Percentiles rank a stretch among this genome's conserved stretches.
Conservation (phyloP, 2,797 vertebrate species). For the Chelidonichthys spinosus region DNA sequence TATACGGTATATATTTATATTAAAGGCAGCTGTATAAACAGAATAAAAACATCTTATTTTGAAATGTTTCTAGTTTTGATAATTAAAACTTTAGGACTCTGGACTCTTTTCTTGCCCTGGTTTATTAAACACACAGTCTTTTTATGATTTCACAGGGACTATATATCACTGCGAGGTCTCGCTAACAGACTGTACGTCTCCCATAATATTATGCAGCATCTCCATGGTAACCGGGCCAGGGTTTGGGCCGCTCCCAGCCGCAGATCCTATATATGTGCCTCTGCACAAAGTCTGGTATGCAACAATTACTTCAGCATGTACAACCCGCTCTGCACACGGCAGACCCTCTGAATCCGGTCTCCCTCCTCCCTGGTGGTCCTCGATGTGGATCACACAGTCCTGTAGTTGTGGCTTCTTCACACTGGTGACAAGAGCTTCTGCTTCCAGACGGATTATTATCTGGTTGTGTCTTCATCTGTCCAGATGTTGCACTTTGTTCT, state of each 20-base stretch:
- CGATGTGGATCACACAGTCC: neutral
- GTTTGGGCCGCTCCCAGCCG: constrained; percentile 53
- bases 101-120: too few relatives aligned
- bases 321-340: constrained; percentile 27
- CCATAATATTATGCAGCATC: constrained; percentile 78
- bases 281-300: constrained; percentile 57
- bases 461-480: neutral
- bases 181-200: constrained; percentile 52
- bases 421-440: neutral
- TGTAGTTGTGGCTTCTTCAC: neutral
- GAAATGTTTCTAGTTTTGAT: neutral
- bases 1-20: too few relatives aligned
- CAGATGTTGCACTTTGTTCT: neutral
- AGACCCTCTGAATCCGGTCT: neutral
- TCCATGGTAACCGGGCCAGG: constrained; percentile 71
- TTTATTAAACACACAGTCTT: neutral
- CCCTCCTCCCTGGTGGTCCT: neutral
- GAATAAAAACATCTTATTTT: neutral
- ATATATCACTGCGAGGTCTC: constrained; percentile 67
- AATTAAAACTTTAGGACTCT: neutral
- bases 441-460: neutral
- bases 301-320: constrained; percentile 61
- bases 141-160: constrained; percentile 34
- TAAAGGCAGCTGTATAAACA: neutral
- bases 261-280: constrained; percentile 54